Conservation (phyloP, 2,888 invertebrate species). For the Drosophila ezoana region DNA sequence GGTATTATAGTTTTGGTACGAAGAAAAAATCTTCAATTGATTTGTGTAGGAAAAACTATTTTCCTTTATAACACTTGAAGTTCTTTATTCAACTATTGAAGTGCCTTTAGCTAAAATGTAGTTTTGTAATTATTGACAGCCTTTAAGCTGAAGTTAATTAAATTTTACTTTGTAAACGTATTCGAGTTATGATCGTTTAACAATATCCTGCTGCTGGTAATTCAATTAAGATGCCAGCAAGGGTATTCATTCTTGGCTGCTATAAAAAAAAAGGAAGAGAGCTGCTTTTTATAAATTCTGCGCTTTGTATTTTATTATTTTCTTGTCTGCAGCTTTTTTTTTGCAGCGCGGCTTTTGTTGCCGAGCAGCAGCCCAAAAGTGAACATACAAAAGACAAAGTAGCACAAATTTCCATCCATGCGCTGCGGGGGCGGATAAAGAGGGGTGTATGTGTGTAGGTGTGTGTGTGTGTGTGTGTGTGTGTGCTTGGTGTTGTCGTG, state of each 20-base stretch:
- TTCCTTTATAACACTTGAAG: no score
- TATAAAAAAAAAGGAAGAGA: neutral
- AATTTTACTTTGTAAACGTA: neutral
- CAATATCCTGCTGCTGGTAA: neutral
- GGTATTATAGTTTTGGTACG: no score
- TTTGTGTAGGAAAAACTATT: no score
- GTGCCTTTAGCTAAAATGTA: no score
- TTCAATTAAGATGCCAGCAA: slow-evolving; percentile 8
- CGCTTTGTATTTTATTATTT: slow-evolving; percentile 19
- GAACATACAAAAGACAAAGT: slow-evolving; percentile 80
- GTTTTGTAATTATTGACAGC: neutral
- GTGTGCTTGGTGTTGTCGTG: slow-evolving; percentile 36
- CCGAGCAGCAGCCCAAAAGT: slow-evolving; percentile 59
- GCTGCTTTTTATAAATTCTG: slow-evolving; percentile 9
- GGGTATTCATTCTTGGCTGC: slow-evolving; percentile 21
- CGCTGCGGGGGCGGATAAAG: neutral
- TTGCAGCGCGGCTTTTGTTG: slow-evolving; percentile 51
- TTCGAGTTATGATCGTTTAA: neutral
- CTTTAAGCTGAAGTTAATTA: neutral
- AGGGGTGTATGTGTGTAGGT: neutral
- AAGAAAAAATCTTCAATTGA: no score
- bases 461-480: neutral
- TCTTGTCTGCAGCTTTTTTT: slow-evolving; percentile 15
- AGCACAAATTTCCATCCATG: slow-evolving; percentile 72
- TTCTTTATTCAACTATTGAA: no score